These are phyloP conservation scores for Syngnathus typhle DNA, from an alignment of 2,113 vertebrate genomes.

Conservation along the genomic window DNA sequence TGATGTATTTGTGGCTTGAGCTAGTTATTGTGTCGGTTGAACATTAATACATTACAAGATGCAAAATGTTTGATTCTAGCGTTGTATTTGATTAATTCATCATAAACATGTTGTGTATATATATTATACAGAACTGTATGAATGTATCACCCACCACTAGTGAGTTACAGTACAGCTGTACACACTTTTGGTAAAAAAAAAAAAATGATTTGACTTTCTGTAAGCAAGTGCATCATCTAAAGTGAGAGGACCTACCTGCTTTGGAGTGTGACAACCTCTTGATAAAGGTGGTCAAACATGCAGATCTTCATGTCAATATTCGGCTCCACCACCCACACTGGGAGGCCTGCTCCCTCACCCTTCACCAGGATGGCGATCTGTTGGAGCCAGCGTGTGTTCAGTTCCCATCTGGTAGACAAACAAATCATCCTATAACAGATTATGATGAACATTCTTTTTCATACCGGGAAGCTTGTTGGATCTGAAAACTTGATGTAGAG, in stretches of 20 bases:
- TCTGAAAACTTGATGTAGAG: conserved; percentile 79
- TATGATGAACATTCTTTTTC: conserved; percentile 29
- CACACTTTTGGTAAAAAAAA: too few species aligned
- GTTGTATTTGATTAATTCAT: not conserved
- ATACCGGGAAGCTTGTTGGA: conserved; percentile 72
- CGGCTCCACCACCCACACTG: conserved; percentile 76
- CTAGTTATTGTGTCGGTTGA: not conserved
- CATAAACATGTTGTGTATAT: not conserved
- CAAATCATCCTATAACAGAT: not conserved
- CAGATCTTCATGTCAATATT: conserved; percentile 85
- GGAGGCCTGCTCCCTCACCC: conserved; percentile 69
- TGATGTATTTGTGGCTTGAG: not conserved
- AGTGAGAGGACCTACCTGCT: conserved; percentile 74
- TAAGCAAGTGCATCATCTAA: too few species aligned
- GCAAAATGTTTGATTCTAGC: not conserved
- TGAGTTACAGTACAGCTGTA: too few species aligned
- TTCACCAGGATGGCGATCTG: conserved; percentile 58
- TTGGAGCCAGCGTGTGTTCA: conserved; percentile 15
- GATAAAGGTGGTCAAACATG: conserved; percentile 81
- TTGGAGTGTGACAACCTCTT: conserved; percentile 72
- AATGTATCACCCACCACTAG: not conserved
- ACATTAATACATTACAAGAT: not conserved
- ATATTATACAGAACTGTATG: not conserved
- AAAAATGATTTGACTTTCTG: too few species aligned
- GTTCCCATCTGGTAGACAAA: not conserved